Evolutionary conservation across 2,888 invertebrate species (phyloP).

Genomic region (Tetragonisca angustula): DNA sequence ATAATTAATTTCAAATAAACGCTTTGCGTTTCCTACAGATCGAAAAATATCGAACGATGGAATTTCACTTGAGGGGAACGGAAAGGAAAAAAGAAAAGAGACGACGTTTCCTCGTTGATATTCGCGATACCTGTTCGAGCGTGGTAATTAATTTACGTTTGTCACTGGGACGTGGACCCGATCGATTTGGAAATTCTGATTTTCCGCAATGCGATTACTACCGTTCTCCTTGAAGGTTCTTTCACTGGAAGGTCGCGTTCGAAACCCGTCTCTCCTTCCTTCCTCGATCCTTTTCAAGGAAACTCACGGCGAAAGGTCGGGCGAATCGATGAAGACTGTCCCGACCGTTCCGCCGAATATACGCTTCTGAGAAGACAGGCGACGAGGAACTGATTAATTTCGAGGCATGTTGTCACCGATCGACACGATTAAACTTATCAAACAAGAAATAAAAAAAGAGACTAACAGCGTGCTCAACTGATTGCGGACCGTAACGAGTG

Average conservation of each 20-base stretch:
- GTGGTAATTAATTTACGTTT: neutral
- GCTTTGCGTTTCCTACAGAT: neutral
- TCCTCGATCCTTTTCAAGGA: neutral
- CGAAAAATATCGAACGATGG: neutral
- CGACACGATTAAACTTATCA: conserved; percentile 21
- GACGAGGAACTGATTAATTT: conserved; percentile 30
- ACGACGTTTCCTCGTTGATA: neutral
- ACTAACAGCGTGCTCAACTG: neutral
- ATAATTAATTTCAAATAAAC: neutral
- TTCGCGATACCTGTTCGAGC: neutral
- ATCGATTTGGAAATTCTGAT: neutral
- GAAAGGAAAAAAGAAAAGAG: neutral
- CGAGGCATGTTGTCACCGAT: conserved; percentile 10
- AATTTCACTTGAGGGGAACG: neutral
- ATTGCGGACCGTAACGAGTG: too few relatives aligned
- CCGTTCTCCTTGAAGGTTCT: conserved; percentile 20
- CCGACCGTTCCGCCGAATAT: conserved; percentile 1
- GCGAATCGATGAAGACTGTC: conserved; percentile 23
- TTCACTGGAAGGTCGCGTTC: conserved; percentile 24
- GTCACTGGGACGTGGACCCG: neutral
- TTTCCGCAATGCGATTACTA: conserved; percentile 16
- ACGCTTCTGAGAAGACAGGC: neutral
- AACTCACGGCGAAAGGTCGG: conserved; percentile 16
- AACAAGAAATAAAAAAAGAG: neutral
- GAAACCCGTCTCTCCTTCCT: neutral